Base-by-base conservation (phyloP, 2,797 vertebrate species). In the Onychomys arenicola region DNA sequence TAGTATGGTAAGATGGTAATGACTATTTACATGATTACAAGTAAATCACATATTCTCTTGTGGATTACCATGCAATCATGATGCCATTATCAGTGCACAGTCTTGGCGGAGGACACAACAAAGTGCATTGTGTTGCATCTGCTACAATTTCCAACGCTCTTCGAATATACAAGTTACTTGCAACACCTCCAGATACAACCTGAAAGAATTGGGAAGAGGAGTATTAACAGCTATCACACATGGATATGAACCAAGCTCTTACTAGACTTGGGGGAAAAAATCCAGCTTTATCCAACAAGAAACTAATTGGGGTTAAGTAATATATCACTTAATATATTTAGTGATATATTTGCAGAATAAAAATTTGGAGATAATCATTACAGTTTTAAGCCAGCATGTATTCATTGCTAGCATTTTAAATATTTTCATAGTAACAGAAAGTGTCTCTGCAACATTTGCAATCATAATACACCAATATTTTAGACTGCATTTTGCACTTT, bases 61-160 rank as follows among this genome's bases (percentile, higher is more conserved):
- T 93, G 84, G 61, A 98, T 94, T 98, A 99, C 99, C 99, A 99
- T 21, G 99, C 99, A 83, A 99, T 99, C 99, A 99, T 99, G 90
- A 99, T 98, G 27, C 99, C 99, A 0, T 99, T 99, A 97, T 99
- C 99, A 1, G 99, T 99, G 98, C 99, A 99, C 46, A 99, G 98
- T 76, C 98, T 98, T 25, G 99, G 98, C 1, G 99, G 99, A 92
- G 99, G 99, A 96, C 99, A 99, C 57, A 99, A 87, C 92, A 99
- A 98, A 59, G 91, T 96, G 52, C 99, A 98, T 37, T 98, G 98
- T 0, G 99, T 99, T 34, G 85, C 96, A 34, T 99, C 98, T 1
- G 99, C 98, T 96, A 99, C 97, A 65, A 98, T 93, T 80, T 98
- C 97, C 88, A 99, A 93, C 82, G 97, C 98, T 98, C 98, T 99